A percentile compares a stretch with the other conserved stretches of the same genome.
Evolutionary conservation across 2,888 invertebrate species (phyloP).

Genomic region (Uropetala carovei): DNA sequence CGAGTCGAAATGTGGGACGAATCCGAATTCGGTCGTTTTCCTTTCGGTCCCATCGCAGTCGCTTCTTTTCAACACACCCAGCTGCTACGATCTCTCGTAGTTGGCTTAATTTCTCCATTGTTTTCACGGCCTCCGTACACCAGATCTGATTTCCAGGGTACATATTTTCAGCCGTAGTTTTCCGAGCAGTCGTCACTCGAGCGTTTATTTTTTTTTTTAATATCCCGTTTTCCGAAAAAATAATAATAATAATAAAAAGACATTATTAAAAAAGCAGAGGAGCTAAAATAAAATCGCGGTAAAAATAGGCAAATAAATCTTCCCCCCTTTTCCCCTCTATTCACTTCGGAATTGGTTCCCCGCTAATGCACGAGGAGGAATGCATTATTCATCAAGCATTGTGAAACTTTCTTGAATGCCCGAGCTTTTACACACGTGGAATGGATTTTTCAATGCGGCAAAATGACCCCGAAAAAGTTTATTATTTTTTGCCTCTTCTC

Average conservation of each 20-base stretch:
- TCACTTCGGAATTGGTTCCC: conserved; percentile 46
- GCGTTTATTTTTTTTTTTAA: conserved; percentile 9
- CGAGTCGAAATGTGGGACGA: not conserved
- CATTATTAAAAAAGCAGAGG: not conserved
- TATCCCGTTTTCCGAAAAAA: not conserved
- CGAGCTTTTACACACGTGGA: conserved; percentile 37
- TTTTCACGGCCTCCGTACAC: not conserved
- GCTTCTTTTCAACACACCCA: not conserved
- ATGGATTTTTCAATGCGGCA: conserved; percentile 22
- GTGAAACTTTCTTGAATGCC: conserved; percentile 12
- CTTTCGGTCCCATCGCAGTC: not conserved
- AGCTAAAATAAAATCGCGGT: not conserved
- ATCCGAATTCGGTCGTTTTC: not conserved
- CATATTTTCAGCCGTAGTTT: conserved; percentile 18
- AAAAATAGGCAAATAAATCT: conserved; percentile 5
- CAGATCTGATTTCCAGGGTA: conserved; percentile 26
- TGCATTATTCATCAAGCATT: conserved; percentile 37
- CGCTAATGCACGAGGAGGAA: conserved; percentile 44
- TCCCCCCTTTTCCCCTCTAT: not conserved
- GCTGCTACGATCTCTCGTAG: not conserved
- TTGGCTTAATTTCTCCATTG: conserved; percentile 37
- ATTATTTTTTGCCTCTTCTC: not conserved
- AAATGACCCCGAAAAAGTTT: not conserved
- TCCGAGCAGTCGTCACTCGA: no score
- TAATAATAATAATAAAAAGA: not conserved